Percentiles rank a stretch among this genome's conserved stretches.
Evolutionary conservation across 2,113 vertebrate genomes (phyloP).

Genomic region (Eupsittula cactorum): DNA sequence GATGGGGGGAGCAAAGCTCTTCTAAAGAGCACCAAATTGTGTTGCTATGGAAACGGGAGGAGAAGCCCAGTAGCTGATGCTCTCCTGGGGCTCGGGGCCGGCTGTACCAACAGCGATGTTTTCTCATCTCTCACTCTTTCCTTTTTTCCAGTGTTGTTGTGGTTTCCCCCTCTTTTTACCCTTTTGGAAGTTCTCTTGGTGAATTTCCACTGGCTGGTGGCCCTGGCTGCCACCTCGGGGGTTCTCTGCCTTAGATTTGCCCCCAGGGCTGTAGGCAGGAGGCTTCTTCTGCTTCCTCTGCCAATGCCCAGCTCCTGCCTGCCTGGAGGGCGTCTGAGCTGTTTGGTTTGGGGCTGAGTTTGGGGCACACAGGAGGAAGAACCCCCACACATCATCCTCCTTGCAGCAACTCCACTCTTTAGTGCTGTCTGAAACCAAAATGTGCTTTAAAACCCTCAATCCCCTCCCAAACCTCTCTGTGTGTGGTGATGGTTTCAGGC

Average conservation of each 20-base stretch:
- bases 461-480: rapidly evolving
- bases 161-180: neutral
- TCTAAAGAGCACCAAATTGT: slow-evolving; percentile 47
- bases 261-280: neutral
- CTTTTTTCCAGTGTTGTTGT: too few relatives aligned
- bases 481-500: neutral
- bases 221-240: neutral
- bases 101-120: neutral
- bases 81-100: slow-evolving; percentile 42
- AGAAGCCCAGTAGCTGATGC: slow-evolving; percentile 52
- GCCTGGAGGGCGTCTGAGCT: rapidly evolving
- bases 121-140: slow-evolving; percentile 2
- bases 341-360: neutral
- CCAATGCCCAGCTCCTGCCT: neutral
- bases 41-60: slow-evolving; percentile 52
- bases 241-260: neutral
- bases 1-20: neutral
- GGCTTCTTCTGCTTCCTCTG: neutral
- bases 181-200: neutral
- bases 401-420: neutral
- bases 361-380: neutral
- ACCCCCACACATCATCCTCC: neutral
- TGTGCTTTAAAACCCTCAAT: neutral
- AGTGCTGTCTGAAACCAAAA: neutral
- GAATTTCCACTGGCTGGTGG: neutral